Base-by-base conservation (phyloP, 2,113 vertebrate genomes). In the Daboia siamensis region DNA sequence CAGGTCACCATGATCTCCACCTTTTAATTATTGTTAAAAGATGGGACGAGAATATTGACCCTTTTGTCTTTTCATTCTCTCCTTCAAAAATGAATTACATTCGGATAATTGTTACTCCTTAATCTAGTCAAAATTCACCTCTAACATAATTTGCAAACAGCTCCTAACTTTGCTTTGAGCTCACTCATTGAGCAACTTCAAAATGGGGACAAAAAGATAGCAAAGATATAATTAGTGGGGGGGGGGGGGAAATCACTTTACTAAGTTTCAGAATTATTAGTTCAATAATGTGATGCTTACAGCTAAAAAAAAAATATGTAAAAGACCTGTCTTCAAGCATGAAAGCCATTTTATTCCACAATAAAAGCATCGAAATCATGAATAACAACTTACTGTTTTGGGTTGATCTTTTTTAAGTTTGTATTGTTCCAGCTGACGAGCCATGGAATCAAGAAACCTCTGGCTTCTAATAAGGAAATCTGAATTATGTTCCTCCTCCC, bases 381-480 rank as follows among this genome's bases (percentile, higher is more conserved):
- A 69, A 88, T 13, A n/a, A 44, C 33, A 33, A 93, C 88, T 93
- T 93, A 90, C 92, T 1, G 29, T 54, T 93, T 93, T 93, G 23
- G 80, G 48, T 13, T 86, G 88, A 52, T 95, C 97, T 91, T 96
- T 96, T 92, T 94, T 96, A 46, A 93, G 56, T 54, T 93, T 95
- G 90, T 96, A 92, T 57, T 95, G 96, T 90, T 97, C 95, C 94
- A 96, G 94, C 54, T 95, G 97, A 48, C 59, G 91, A 23, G 93
- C 88, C 61, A 97, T 95, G 51, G 94, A 96, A 52, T 95, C 95
- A 94, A 96, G 96, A 92, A 97, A 93, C 51, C 85, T 94, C 48
- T 94, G 94, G 6, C 94, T 96, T 64, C 90, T 90, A 29, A 97
- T 93, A 24, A 96, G 93, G 88, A 97, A 97, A 15, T 26, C 26